Conservation (phyloP, 2,113 vertebrate genomes). For the Engraulis encrasicolus region DNA sequence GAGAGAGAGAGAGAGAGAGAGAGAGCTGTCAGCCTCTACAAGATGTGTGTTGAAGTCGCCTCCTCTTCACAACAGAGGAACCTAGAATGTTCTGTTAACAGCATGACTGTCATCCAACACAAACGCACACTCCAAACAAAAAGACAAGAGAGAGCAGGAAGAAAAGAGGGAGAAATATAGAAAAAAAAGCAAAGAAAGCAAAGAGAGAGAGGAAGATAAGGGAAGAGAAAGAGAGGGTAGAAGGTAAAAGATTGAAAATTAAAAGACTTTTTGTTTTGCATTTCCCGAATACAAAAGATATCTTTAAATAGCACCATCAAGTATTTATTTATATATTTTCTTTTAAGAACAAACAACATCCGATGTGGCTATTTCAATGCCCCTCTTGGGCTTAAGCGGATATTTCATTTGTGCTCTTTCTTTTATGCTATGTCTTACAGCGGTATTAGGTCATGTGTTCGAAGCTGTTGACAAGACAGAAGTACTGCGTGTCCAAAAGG, state of each 20-base stretch:
- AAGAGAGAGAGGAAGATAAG: not conserved
- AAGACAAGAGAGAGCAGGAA: not conserved
- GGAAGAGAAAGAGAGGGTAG: not conserved
- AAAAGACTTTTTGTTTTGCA: constrained; percentile 18
- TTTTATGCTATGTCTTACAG: not conserved
- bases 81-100: constrained; percentile 26
- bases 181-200: not conserved
- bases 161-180: constrained; percentile 10
- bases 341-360: constrained; percentile 38
- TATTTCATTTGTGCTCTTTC: not conserved
- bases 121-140: not conserved
- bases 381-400: not conserved
- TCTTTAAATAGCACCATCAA: not conserved
- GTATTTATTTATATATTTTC: not conserved
- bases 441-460: not conserved
- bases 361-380: constrained; percentile 20
- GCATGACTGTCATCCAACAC: not conserved
- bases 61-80: not conserved
- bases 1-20: constrained; percentile 29
- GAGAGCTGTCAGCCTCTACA: not conserved
- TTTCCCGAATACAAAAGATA: not conserved
- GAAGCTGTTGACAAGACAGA: not conserved
- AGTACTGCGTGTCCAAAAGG: not conserved
- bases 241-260: constrained; percentile 47
- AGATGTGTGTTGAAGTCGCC: not conserved